Evolutionary conservation across 2,797 vertebrate species (phyloP).

Genomic region (Enteromius treurensis): DNA sequence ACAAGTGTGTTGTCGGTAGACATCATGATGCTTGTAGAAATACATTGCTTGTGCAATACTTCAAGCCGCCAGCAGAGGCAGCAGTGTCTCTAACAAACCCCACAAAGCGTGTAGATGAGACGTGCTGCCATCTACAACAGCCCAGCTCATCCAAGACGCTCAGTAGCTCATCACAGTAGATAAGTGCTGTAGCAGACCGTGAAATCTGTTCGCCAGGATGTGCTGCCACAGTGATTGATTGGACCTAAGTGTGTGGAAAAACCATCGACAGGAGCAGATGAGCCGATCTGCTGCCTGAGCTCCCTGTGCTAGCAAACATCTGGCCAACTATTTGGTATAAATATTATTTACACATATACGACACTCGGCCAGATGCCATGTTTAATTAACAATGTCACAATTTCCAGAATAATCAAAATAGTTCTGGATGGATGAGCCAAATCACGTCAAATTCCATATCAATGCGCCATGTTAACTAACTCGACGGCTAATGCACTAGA

Average conservation of each 20-base stretch:
- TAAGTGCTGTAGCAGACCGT: conserved; percentile 37
- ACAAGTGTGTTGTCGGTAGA: background rate
- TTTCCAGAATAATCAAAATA: background rate
- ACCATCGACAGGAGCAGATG: background rate
- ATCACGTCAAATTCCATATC: background rate
- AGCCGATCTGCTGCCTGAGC: background rate
- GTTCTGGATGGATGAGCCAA: background rate
- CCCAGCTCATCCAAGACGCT: conserved; percentile 2
- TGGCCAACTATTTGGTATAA: background rate
- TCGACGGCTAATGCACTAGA: background rate
- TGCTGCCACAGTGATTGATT: conserved; percentile 36
- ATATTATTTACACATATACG: background rate
- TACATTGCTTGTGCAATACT: background rate
- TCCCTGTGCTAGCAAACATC: background rate
- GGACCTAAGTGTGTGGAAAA: conserved; percentile 37
- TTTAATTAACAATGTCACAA: background rate
- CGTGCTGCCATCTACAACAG: background rate
- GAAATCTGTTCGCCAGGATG: conserved; percentile 43
- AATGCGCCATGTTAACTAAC: background rate
- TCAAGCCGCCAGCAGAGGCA: conserved; percentile 28
- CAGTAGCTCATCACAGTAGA: conserved; percentile 35
- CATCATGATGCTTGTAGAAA: background rate
- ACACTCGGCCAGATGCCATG: background rate
- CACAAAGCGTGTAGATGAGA: background rate
- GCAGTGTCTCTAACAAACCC: background rate